Conservation (phyloP, 2,888 invertebrate species). For the Uloborus plumipes region DNA sequence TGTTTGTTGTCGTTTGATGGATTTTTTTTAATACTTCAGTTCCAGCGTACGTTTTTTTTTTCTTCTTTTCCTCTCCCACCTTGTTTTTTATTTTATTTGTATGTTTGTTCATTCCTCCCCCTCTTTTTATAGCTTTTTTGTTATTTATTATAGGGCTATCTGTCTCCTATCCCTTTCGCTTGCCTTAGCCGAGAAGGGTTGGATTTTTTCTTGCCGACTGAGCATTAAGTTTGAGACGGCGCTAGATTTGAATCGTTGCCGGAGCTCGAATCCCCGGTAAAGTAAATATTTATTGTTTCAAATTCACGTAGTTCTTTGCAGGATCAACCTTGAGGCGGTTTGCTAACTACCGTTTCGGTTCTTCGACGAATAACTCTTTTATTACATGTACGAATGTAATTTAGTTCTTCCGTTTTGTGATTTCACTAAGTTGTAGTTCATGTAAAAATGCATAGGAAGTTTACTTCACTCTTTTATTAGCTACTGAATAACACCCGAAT, state of each 20-base stretch:
- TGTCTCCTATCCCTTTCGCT: conserved; percentile 6
- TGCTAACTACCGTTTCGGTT: too few relatives aligned
- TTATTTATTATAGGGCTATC: neutral
- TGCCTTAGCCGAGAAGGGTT: neutral
- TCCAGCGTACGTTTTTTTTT: conserved; percentile 14
- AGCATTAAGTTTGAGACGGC: neutral
- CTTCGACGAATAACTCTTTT: too few relatives aligned
- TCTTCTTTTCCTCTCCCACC: conserved; percentile 3
- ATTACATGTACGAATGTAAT: too few relatives aligned
- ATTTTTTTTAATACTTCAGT: neutral
- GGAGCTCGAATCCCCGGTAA: neutral
- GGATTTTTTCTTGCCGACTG: neutral
- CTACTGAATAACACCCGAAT: too few relatives aligned
- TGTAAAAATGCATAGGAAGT: too few relatives aligned
- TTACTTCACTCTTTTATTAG: too few relatives aligned
- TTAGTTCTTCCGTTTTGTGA: too few relatives aligned
- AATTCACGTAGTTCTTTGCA: neutral
- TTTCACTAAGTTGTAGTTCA: too few relatives aligned
- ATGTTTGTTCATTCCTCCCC: conserved; percentile 7
- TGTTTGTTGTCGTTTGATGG: conserved; percentile 24
- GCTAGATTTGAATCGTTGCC: conserved; percentile 3
- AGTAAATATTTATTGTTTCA: neutral
- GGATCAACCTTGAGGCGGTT: neutral
- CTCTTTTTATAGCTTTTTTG: conserved; percentile 1
- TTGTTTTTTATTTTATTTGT: neutral